These are phyloP conservation scores for Cynaeus angustus DNA, from an alignment of 2,888 invertebrate genomes.

Conservation along the genomic window DNA sequence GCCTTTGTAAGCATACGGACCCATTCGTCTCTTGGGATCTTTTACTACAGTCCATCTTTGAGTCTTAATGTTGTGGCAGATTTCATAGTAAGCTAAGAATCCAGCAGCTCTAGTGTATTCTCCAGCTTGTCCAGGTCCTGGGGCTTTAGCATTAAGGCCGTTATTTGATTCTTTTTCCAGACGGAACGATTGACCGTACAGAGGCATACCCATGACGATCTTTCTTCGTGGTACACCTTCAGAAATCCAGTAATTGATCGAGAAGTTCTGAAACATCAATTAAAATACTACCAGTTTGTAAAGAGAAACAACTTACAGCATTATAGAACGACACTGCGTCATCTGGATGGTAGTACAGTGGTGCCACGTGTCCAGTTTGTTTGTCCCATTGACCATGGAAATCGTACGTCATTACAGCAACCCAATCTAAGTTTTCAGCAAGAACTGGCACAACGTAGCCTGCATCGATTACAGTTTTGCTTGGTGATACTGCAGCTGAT, in stretches of 20 bases:
- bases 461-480: constrained; percentile 89
- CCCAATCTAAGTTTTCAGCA: constrained; percentile 87
- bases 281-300: not conserved
- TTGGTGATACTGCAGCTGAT: constrained; percentile 91
- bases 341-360: constrained; percentile 86
- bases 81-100: constrained; percentile 93
- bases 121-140: constrained; percentile 87
- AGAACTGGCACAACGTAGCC: constrained; percentile 87
- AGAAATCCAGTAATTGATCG: constrained; percentile 91
- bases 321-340: constrained; percentile 89
- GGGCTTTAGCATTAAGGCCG: constrained; percentile 84
- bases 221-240: constrained; percentile 88
- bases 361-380: constrained; percentile 92
- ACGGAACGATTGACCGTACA: constrained; percentile 91
- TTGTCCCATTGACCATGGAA: constrained; percentile 95
- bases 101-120: constrained; percentile 90
- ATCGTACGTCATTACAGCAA: constrained; percentile 94
- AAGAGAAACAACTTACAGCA: constrained; percentile 75
- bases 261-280: constrained; percentile 79
- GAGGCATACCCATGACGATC: constrained; percentile 91
- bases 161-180: constrained; percentile 76
- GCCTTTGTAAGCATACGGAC: constrained; percentile 90
- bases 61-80: constrained; percentile 86
- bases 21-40: constrained; percentile 85
- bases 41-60: constrained; percentile 88